Evolutionary conservation across 2,888 invertebrate species (phyloP).

Genomic region (Cryptops parisi): DNA sequence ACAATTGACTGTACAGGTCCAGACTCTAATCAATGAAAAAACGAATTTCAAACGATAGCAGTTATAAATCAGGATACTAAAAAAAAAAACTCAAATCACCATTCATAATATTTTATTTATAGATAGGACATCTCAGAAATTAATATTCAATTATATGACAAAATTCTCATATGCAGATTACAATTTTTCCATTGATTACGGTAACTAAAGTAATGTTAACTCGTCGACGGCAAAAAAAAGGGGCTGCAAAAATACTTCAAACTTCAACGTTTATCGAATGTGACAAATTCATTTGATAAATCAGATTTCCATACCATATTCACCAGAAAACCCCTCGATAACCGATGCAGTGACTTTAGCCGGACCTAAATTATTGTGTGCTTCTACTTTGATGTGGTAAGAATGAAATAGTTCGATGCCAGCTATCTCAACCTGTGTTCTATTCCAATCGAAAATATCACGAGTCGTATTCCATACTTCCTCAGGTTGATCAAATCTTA

Average conservation of each 20-base stretch:
- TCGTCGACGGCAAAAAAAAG: slow-evolving; percentile 64
- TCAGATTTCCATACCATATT: slow-evolving; percentile 45
- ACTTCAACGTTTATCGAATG: neutral
- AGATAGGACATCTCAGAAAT: no score
- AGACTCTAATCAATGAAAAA: no score
- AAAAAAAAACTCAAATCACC: no score
- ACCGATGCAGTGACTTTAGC: slow-evolving; percentile 63
- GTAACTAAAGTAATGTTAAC: slow-evolving; percentile 60
- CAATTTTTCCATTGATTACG: slow-evolving; percentile 67
- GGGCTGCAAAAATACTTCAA: slow-evolving; percentile 36
- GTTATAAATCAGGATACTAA: no score
- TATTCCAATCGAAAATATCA: slow-evolving; percentile 66
- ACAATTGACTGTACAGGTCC: no score
- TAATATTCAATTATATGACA: no score
- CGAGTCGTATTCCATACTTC: slow-evolving; percentile 47
- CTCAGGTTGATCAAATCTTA: slow-evolving; percentile 62
- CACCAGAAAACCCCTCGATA: slow-evolving; percentile 81
- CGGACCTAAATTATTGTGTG: slow-evolving; percentile 76
- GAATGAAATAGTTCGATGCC: slow-evolving; percentile 81
- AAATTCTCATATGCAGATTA: slow-evolving; percentile 79
- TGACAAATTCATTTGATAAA: neutral
- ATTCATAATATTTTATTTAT: no score
- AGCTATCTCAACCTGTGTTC: slow-evolving; percentile 48
- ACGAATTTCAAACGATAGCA: no score
- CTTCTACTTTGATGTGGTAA: slow-evolving; percentile 78